Evolutionary conservation across 2,797 vertebrate genomes (phyloP), one percentile per base, ranked within the genome.

Genomic region (Ispidina lecontei): DNA sequence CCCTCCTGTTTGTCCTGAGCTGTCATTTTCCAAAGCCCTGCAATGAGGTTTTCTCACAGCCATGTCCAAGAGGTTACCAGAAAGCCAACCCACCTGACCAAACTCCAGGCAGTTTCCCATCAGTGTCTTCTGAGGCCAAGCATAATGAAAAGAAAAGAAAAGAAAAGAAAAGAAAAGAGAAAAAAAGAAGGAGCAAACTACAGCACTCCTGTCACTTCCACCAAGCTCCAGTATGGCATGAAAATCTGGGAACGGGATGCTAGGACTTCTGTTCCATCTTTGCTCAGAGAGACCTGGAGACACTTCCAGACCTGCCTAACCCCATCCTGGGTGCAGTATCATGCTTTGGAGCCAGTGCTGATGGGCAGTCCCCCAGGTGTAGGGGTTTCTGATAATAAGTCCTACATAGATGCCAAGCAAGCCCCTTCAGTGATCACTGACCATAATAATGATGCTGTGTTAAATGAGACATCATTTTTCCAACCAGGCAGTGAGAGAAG

Each of bases 271-370:
- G 52, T 6, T 81, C 63, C 52, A 25, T 26, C 15, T 6, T 18
- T 83, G 35, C 55, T 75, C 5, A 3, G 17, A 16, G 25, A 72
- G 56, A 63, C 12, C 39, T 25, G 22, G 58, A 79, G 25, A 33
- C 8, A 8, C 8, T 71, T 43, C 18, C 60, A 43, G 31, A 41
- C 22, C 28, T 47, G 44, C 28, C 37, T 51, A n/a, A 28, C 46
- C 55, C 23, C 12, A 5, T 23, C 8, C 25, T 0, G 0, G 8
- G 21, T n/a, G 39, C 18, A 46, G 64, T n/a, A 33, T 12, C 0
- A 0, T 35, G 28, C 28, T 74, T 6, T 35, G 64, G 63, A 65
- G 39, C 26, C 5, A 2, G n/a, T 7, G 21, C 31, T 12, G 33
- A 49, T 15, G 47, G 47, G 60, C 47, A 79, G 31, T 39, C 26